A percentile compares a stretch with the other conserved stretches of the same genome.
Evolutionary conservation across 2,797 vertebrate genomes (phyloP).

Genomic region (Botia kubotai): DNA sequence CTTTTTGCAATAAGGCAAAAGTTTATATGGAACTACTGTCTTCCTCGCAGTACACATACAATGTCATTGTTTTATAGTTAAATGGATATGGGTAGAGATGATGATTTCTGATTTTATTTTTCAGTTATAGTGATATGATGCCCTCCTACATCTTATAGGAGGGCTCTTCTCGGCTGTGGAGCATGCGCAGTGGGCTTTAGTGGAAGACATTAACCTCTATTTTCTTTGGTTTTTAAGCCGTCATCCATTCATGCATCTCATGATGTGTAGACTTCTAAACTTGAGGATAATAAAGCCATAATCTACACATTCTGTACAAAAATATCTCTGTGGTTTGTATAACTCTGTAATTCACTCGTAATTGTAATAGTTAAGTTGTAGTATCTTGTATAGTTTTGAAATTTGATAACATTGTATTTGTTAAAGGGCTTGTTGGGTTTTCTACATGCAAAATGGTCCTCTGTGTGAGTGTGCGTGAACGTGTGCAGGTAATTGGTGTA

Average conservation of each 20-base stretch:
- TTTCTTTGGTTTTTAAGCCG: slow-evolving; percentile 42
- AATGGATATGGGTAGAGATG: slow-evolving; percentile 34
- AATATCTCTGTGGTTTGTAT: slow-evolving; percentile 54
- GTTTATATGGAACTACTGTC: slow-evolving; percentile 44
- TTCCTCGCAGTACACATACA: slow-evolving; percentile 45
- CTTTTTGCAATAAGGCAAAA: slow-evolving; percentile 23
- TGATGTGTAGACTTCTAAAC: slow-evolving; percentile 61
- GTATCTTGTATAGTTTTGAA: slow-evolving; percentile 62
- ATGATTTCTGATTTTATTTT: not conserved
- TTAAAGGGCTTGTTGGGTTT: slow-evolving; percentile 68
- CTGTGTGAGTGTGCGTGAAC: slow-evolving; percentile 19
- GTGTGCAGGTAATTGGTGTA: slow-evolving; percentile 32
- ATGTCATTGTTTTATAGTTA: slow-evolving; percentile 26
- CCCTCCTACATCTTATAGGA: not conserved
- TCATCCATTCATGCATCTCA: slow-evolving; percentile 44
- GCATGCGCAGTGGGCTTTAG: slow-evolving; percentile 13
- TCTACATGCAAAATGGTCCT: slow-evolving; percentile 55
- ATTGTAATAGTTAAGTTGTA: slow-evolving; percentile 61
- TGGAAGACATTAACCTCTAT: not conserved
- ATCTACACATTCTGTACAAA: slow-evolving; percentile 56
- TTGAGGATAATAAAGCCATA: slow-evolving; percentile 71
- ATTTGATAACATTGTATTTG: slow-evolving; percentile 62
- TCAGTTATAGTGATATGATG: slow-evolving; percentile 1
- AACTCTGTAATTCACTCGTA: slow-evolving; percentile 45
- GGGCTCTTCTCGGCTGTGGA: slow-evolving; percentile 25